Percentiles rank a stretch among this genome's conserved stretches.
phyloP scores from a whole-genome alignment of 2,888 invertebrate genomes.

The Seira ritae region DNA sequence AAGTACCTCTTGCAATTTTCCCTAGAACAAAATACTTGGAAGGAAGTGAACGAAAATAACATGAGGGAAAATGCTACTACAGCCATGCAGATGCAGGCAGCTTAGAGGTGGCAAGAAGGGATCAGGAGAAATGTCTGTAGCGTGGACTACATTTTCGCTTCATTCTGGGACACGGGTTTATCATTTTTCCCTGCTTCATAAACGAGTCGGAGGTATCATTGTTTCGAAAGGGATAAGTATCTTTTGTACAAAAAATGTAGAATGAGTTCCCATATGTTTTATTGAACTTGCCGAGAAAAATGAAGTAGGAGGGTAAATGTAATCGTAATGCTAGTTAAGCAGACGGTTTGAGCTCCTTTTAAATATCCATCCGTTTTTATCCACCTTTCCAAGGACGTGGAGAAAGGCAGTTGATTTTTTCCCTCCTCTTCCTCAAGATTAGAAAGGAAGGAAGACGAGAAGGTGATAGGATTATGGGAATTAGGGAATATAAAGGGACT shows the following conservation, averaged over 20 bases:
- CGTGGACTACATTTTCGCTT: no score
- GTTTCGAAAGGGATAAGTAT: no score
- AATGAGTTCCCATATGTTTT: no score
- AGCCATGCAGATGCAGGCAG: background rate
- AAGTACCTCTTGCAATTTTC: background rate
- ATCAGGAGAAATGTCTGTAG: no score
- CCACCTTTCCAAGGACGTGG: background rate
- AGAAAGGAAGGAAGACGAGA: background rate
- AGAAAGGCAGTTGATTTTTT: background rate
- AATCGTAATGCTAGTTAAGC: background rate
- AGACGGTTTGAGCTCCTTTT: background rate
- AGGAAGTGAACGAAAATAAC: background rate
- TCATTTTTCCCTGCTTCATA: no score
- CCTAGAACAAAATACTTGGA: background rate
- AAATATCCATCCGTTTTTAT: background rate
- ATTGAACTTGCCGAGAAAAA: no score
- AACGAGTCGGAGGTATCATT: no score
- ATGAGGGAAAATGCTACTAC: background rate
- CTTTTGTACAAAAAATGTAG: no score
- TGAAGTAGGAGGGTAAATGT: background rate
- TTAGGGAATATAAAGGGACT: background rate
- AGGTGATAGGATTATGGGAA: conserved; percentile 5
- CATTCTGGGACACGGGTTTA: no score
- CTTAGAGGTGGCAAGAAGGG: no score
- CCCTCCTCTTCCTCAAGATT: background rate